phyloP scores from a whole-genome alignment of 2,888 invertebrate species.

The Drosophila mettleri region DNA sequence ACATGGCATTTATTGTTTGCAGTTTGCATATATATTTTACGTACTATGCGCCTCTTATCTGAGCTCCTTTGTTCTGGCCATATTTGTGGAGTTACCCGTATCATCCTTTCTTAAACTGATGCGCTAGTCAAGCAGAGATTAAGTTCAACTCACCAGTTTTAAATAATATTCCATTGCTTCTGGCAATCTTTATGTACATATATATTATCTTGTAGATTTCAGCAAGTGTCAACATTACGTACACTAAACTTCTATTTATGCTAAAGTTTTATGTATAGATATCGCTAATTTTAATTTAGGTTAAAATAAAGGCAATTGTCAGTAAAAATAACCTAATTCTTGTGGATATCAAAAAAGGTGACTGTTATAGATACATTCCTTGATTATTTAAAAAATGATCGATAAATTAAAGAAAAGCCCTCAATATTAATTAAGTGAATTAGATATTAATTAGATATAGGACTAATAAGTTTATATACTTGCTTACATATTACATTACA shows the following conservation, averaged over 20 bases:
- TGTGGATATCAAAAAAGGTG: neutral
- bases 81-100: conserved; percentile 78
- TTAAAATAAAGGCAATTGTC: conserved; percentile 25
- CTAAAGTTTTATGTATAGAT: conserved; percentile 3
- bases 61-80: conserved; percentile 74
- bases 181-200: neutral
- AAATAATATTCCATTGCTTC: neutral
- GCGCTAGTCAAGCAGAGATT: conserved; percentile 51
- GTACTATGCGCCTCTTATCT: conserved; percentile 73
- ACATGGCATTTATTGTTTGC: conserved; percentile 7
- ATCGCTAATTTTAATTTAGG: conserved; percentile 28
- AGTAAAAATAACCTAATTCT: neutral
- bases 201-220: neutral
- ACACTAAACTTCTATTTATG: conserved; percentile 20
- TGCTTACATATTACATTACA: no score
- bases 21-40: conserved; percentile 79
- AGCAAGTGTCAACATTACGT: conserved; percentile 10
- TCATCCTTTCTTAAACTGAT: conserved; percentile 78
- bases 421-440: neutral
- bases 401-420: neutral
- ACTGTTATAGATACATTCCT: no score
- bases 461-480: no score
- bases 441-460: no score
- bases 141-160: neutral
- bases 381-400: no score